A percentile compares a stretch with the other conserved stretches of the same genome.
Evolutionary conservation across 2,888 invertebrate genomes (phyloP).

Genomic region (Apodemia zela): DNA sequence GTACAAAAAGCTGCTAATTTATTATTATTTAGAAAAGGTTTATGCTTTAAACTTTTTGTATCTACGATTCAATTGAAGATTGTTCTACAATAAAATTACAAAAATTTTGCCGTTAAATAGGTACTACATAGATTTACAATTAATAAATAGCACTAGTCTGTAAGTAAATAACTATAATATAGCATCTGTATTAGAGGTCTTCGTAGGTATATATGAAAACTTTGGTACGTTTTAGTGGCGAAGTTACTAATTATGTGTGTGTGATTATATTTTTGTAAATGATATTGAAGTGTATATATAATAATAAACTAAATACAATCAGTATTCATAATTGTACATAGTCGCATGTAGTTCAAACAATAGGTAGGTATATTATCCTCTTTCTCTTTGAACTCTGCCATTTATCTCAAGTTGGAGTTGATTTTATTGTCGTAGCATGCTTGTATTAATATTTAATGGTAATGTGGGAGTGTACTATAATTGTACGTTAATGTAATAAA

Average conservation of each 20-base stretch:
- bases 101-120: too few species aligned
- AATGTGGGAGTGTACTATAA: too few species aligned
- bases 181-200: too few species aligned
- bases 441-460: too few species aligned
- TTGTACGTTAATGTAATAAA: too few species aligned
- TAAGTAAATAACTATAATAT: slow-evolving; percentile 19
- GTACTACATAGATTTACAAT: too few species aligned
- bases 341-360: background rate
- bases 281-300: background rate
- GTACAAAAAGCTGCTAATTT: too few species aligned
- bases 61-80: too few species aligned
- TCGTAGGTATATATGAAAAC: background rate
- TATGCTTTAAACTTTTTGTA: too few species aligned
- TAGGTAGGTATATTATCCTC: background rate
- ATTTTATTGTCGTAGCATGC: too few species aligned
- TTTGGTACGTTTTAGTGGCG: slow-evolving; percentile 13
- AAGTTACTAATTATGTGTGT: background rate
- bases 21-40: too few species aligned
- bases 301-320: slow-evolving; percentile 4
- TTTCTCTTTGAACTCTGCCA: background rate
- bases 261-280: background rate
- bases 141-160: slow-evolving; percentile 3
- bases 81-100: too few species aligned
- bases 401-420: background rate
- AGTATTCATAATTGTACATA: slow-evolving; percentile 9